These are phyloP conservation scores for Orthosia gothica DNA, from an alignment of 2,888 invertebrate species.

Conservation along the genomic window DNA sequence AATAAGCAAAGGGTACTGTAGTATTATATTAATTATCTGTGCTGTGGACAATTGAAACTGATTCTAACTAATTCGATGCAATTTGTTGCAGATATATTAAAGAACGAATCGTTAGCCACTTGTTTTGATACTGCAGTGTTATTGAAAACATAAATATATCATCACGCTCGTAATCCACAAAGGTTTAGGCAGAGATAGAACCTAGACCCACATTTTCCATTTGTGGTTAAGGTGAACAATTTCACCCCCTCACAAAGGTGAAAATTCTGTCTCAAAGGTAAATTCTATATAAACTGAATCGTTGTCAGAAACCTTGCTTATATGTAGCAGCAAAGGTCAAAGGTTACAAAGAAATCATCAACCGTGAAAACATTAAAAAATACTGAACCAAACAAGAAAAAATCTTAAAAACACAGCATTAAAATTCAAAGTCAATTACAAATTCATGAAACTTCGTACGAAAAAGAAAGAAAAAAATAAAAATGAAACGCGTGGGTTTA, in stretches of 20 bases:
- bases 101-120: background rate
- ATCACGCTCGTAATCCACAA: too few relatives aligned
- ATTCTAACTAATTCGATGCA: conserved; percentile 73
- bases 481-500: conserved; percentile 18
- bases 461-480: conserved; percentile 38
- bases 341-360: background rate
- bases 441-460: conserved; percentile 21
- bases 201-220: too few relatives aligned
- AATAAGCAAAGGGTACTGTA: background rate
- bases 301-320: background rate
- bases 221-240: too few relatives aligned
- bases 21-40: too few relatives aligned
- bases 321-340: background rate
- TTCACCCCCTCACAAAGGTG: background rate
- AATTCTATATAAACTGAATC: background rate
- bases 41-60: conserved; percentile 69
- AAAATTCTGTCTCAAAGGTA: background rate
- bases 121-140: conserved; percentile 3
- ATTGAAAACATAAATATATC: background rate
- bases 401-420: background rate
- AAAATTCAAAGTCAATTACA: conserved; percentile 23
- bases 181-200: too few relatives aligned
- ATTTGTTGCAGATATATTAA: conserved; percentile 21
- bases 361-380: background rate
- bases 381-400: background rate